Percentiles rank a stretch among this genome's conserved stretches.
phyloP scores from a whole-genome alignment of 1,140 invertebrate species.

The Manduca sexta region DNA sequence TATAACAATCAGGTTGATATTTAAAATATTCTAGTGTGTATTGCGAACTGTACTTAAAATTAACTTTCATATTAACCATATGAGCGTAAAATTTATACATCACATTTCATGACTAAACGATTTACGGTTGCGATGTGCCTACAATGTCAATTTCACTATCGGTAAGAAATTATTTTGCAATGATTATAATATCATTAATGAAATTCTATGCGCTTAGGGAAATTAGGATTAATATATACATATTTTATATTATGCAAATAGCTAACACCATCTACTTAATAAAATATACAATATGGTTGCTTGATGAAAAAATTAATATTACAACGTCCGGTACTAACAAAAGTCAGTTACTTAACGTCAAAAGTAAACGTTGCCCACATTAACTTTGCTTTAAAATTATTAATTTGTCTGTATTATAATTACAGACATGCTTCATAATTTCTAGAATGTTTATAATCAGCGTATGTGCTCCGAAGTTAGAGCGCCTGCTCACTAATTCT shows the following conservation, averaged over 20 bases:
- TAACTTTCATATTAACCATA: neutral
- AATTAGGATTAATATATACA: too few species aligned
- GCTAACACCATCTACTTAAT: too few species aligned
- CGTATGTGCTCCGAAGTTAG: constrained; percentile 7
- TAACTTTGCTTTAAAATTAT: neutral
- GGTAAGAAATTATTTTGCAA: constrained; percentile 7
- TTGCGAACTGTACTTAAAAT: constrained; percentile 1
- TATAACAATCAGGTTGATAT: neutral
- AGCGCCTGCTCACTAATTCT: neutral
- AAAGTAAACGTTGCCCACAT: neutral
- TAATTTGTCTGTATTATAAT: neutral
- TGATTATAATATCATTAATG: too few species aligned
- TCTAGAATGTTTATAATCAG: constrained; percentile 2
- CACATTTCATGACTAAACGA: neutral
- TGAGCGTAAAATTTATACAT: neutral
- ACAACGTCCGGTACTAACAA: too few species aligned
- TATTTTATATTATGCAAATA: too few species aligned
- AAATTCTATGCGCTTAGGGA: too few species aligned
- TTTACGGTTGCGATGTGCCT: neutral
- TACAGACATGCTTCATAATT: constrained; percentile 5
- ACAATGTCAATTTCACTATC: constrained; percentile 14
- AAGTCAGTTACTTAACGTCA: neutral
- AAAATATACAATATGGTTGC: too few species aligned
- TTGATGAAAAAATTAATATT: too few species aligned
- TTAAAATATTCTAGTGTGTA: neutral